Percentiles rank a stretch among this genome's conserved stretches.
phyloP scores from a whole-genome alignment of 2,113 vertebrate genomes.

The Sphyrna mokarran region DNA sequence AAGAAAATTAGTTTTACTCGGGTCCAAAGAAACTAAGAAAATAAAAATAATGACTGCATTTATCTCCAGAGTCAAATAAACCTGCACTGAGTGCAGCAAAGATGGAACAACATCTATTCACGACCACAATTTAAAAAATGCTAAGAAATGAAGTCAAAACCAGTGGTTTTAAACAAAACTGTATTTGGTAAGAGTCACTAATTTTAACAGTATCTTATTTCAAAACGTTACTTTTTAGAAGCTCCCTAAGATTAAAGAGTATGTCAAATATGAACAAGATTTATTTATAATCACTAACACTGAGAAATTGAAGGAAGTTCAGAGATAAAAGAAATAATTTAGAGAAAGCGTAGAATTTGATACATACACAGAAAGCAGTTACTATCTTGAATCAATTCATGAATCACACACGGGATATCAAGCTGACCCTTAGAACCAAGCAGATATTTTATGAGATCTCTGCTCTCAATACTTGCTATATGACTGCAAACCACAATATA shows the following conservation, averaged over 20 bases:
- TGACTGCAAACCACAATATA: no score
- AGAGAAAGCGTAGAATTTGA: background rate
- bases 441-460: no score
- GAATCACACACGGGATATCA: no score
- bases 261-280: background rate
- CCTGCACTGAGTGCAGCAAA: slow-evolving; percentile 44
- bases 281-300: background rate
- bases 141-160: background rate
- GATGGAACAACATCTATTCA: slow-evolving; percentile 44
- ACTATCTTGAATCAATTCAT: no score
- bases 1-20: background rate
- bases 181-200: background rate
- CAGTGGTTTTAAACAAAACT: background rate
- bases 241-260: background rate
- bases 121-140: slow-evolving; percentile 43
- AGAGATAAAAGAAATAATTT: background rate
- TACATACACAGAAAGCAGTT: no score
- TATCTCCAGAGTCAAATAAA: slow-evolving; percentile 45
- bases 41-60: slow-evolving; percentile 33
- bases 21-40: background rate
- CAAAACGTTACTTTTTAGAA: background rate
- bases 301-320: background rate
- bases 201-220: background rate
- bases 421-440: no score
- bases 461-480: no score